Percentiles rank a stretch among this genome's conserved stretches.
These are phyloP conservation scores for Cataglyphis rosenhaueri DNA, from an alignment of 2,888 invertebrate species.

Conservation along the genomic window DNA sequence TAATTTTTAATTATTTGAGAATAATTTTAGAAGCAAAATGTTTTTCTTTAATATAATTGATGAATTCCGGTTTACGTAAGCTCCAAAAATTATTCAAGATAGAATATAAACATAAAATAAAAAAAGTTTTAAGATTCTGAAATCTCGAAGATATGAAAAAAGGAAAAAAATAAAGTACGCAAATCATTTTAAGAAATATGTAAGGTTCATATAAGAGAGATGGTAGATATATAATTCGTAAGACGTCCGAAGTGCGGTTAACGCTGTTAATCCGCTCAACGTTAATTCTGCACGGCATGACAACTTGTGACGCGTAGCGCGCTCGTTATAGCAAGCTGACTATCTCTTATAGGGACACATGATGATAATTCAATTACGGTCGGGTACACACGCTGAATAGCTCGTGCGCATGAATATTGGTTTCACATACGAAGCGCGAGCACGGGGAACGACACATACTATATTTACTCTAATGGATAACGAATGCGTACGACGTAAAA, in stretches of 20 bases:
- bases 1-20: not conserved
- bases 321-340: constrained; percentile 61
- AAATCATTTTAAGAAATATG: not conserved
- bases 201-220: not conserved
- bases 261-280: constrained; percentile 22
- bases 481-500: constrained; percentile 75
- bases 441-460: constrained; percentile 67
- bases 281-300: constrained; percentile 34
- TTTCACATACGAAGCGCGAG: constrained; percentile 43
- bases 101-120: not conserved
- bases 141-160: not conserved
- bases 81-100: not conserved
- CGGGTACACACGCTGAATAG: constrained; percentile 64
- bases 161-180: not conserved
- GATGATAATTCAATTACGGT: constrained; percentile 77
- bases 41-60: not conserved
- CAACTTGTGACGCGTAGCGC: constrained; percentile 56
- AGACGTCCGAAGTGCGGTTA: constrained; percentile 3
- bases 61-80: not conserved
- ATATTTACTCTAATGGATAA: constrained; percentile 76
- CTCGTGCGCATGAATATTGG: constrained; percentile 68
- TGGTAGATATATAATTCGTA: constrained; percentile 4
- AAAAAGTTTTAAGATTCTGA: not conserved
- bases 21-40: not conserved
- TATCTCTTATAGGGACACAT: constrained; percentile 67